These are phyloP conservation scores for Mythimna albipuncta DNA, from an alignment of 2,888 invertebrate genomes.

Conservation along the genomic window DNA sequence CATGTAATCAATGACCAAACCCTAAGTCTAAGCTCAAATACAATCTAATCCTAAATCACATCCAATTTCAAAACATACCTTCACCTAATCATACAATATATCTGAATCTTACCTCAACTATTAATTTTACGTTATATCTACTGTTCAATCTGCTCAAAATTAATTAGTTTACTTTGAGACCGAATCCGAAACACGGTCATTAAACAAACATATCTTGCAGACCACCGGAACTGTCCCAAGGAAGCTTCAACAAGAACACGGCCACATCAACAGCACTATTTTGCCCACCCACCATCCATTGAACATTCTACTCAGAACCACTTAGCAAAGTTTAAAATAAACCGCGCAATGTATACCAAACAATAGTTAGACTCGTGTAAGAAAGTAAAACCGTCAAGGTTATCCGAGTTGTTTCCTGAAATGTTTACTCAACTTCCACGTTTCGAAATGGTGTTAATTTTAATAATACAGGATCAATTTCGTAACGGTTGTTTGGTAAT, in stretches of 20 bases:
- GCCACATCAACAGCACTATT: slow-evolving; percentile 16
- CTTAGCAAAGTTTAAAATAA: slow-evolving; percentile 27
- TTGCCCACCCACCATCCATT: slow-evolving; percentile 19
- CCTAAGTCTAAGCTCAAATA: slow-evolving; percentile 17
- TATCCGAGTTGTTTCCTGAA: slow-evolving; percentile 46
- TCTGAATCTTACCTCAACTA: slow-evolving; percentile 17
- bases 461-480: slow-evolving; percentile 33
- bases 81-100: slow-evolving; percentile 13
- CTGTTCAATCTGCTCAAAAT: slow-evolving; percentile 30
- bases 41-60: slow-evolving; percentile 9
- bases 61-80: slow-evolving; percentile 23
- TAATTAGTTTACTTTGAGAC: slow-evolving; percentile 45
- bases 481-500: slow-evolving; percentile 15
- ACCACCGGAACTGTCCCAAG: slow-evolving; percentile 61
- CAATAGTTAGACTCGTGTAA: slow-evolving; percentile 44
- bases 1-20: slow-evolving; percentile 23
- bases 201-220: slow-evolving; percentile 25
- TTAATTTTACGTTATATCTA: slow-evolving; percentile 29
- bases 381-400: slow-evolving; percentile 52
- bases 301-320: slow-evolving; percentile 16
- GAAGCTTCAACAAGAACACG: slow-evolving; percentile 50
- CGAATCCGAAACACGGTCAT: slow-evolving; percentile 33
- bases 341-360: slow-evolving; percentile 45
- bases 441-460: slow-evolving; percentile 40
- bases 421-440: slow-evolving; percentile 51